Conservation (phyloP, 1,140 invertebrate species). For the Aporrectodea caliginosa region DNA sequence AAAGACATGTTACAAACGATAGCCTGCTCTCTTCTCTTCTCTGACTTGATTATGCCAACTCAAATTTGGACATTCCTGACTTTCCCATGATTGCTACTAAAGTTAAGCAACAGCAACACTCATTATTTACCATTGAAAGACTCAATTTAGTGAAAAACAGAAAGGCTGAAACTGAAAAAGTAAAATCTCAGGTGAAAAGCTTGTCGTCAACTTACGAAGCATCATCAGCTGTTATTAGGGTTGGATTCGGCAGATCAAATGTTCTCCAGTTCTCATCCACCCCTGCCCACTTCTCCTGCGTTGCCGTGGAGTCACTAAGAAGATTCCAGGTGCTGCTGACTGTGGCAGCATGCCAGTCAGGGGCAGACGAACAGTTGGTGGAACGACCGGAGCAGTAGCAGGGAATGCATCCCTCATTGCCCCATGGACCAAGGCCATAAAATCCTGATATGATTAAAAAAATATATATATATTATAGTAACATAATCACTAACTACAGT, state of each 20-base stretch:
- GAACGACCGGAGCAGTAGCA: slow-evolving; percentile 96
- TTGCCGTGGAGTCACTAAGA: slow-evolving; percentile 40
- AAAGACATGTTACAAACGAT: too few species aligned
- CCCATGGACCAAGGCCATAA: slow-evolving; percentile 80
- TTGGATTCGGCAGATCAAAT: neutral
- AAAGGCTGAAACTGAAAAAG: too few species aligned
- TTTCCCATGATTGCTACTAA: too few species aligned
- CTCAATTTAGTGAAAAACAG: too few species aligned
- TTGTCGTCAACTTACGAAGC: neutral
- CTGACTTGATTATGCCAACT: too few species aligned
- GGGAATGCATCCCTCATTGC: slow-evolving; percentile 90
- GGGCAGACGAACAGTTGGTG: slow-evolving; percentile 76
- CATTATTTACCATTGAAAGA: too few species aligned
- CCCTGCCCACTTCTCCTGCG: neutral
- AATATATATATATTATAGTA: neutral
- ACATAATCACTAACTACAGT: too few species aligned
- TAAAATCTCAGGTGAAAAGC: too few species aligned
- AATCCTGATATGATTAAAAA: slow-evolving; percentile 61
- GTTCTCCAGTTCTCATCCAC: neutral
- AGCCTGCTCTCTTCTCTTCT: too few species aligned
- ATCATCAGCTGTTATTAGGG: neutral
- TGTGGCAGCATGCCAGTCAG: slow-evolving; percentile 69
- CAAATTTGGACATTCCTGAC: too few species aligned
- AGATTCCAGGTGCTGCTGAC: slow-evolving; percentile 19
- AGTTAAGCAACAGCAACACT: too few species aligned